phyloP scores from a whole-genome alignment of 2,113 vertebrate genomes.

The Aptenodytes forsteri region DNA sequence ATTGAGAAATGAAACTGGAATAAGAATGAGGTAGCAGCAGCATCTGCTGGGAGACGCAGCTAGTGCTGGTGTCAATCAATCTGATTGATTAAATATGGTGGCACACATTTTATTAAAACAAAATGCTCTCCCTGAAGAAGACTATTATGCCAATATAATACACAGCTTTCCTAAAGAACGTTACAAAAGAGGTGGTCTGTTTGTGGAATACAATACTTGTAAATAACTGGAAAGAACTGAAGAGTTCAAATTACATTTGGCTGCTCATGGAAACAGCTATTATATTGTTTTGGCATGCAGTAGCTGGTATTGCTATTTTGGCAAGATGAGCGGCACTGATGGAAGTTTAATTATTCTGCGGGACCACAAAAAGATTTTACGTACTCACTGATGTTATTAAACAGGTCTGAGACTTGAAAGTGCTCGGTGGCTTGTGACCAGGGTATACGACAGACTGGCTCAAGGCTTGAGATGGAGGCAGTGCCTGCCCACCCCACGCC shows the following conservation, averaged over 20 bases:
- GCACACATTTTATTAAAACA: conserved; percentile 76
- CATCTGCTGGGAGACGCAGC: conserved; percentile 72
- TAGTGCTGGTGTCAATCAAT: conserved; percentile 78
- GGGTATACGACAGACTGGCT: background rate
- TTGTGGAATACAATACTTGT: conserved; percentile 23
- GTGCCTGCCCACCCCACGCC: background rate
- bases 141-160: conserved; percentile 52
- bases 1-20: conserved; percentile 82
- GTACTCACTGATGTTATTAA: background rate
- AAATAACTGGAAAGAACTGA: conserved; percentile 33
- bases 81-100: conserved; percentile 83
- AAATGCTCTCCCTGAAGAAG: conserved; percentile 73
- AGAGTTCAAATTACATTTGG: conserved; percentile 31
- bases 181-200: conserved; percentile 38
- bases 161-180: conserved; percentile 40
- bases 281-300: background rate
- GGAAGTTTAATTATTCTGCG: background rate
- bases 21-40: conserved; percentile 78
- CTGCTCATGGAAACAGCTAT: conserved; percentile 23
- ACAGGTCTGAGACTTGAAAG: background rate
- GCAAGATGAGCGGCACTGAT: background rate
- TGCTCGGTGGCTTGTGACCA: background rate
- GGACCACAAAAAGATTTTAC: background rate
- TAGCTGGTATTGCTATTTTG: background rate
- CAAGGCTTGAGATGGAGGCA: background rate